A percentile compares a stretch with the other conserved stretches of the same genome.
Conservation (phyloP, 2,113 vertebrate genomes). For the Xenopus borealis region DNA sequence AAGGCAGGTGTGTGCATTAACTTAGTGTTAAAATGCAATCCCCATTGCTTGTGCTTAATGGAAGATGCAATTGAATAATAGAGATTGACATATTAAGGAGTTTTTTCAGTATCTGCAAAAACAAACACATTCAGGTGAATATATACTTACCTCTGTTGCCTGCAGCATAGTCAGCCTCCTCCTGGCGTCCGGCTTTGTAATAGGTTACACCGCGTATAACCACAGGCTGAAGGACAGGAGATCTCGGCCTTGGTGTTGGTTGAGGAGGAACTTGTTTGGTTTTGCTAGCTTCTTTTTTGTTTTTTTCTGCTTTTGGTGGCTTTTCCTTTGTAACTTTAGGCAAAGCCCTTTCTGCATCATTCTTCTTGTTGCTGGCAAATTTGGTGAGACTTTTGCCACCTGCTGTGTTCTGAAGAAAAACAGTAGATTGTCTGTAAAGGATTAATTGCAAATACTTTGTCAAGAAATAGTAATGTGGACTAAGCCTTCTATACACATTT, state of each 20-base stretch:
- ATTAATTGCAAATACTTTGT: background rate
- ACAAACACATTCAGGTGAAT: no score
- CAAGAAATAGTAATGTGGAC: background rate
- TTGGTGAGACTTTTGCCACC: conserved; percentile 62
- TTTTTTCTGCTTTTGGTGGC: conserved; percentile 66
- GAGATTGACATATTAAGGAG: no score
- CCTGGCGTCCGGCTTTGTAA: conserved; percentile 81
- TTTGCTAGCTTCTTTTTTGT: conserved; percentile 74
- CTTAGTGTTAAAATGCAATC: no score
- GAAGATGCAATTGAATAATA: no score
- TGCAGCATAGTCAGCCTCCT: conserved; percentile 52
- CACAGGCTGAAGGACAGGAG: conserved; percentile 70
- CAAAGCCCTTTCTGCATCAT: conserved; percentile 56
- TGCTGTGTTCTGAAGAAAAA: conserved; percentile 68
- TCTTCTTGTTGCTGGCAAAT: conserved; percentile 66
- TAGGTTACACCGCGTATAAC: conserved; percentile 88
- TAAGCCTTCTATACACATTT: background rate
- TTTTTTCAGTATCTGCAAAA: no score
- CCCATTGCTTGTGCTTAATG: no score
- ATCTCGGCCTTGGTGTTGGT: conserved; percentile 75
- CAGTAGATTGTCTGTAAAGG: background rate
- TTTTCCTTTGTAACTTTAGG: conserved; percentile 77
- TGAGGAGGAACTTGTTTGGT: conserved; percentile 53
- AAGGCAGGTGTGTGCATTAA: no score
- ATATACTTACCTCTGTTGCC: conserved; percentile 30